Percentiles rank a stretch among this genome's conserved stretches.
These are phyloP conservation scores for Papilio protenor DNA, from an alignment of 2,888 invertebrate species.

Conservation along the genomic window DNA sequence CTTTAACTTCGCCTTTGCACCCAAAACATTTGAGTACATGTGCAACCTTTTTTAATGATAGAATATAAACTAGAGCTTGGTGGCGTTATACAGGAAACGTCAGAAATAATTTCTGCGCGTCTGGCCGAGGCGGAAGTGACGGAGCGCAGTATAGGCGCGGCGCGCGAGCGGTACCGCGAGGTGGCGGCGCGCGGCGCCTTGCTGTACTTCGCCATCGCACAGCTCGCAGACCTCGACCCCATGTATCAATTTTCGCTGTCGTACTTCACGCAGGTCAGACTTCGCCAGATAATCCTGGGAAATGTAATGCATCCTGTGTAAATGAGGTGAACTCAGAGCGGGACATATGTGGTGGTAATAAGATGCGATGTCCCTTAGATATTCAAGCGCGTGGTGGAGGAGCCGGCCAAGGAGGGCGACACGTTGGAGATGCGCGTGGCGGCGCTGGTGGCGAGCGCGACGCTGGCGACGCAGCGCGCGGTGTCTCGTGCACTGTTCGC, in stretches of 20 bases:
- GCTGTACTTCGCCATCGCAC: constrained; percentile 95
- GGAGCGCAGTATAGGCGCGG: constrained; percentile 92
- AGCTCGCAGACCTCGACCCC: constrained; percentile 94
- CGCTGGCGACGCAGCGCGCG: constrained; percentile 92
- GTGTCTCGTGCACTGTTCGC: constrained; percentile 96
- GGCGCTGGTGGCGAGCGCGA: constrained; percentile 54
- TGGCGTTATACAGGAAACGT: constrained; percentile 87
- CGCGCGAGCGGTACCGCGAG: constrained; percentile 93
- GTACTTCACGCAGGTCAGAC: constrained; percentile 87
- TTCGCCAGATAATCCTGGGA: not conserved
- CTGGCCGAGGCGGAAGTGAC: constrained; percentile 94
- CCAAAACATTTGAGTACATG: too few species aligned
- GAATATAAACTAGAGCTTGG: too few species aligned
- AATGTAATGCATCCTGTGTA: too few species aligned
- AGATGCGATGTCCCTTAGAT: not conserved
- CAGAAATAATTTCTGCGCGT: constrained; percentile 94
- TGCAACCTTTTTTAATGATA: too few species aligned
- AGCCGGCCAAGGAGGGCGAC: constrained; percentile 3
- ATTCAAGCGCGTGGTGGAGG: constrained; percentile 38
- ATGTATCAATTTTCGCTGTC: constrained; percentile 98
- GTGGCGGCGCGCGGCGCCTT: constrained; percentile 95
- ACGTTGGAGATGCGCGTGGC: constrained; percentile 32
- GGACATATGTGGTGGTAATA: not conserved
- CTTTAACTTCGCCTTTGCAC: not conserved
- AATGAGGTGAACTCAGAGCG: not conserved